phyloP scores from a whole-genome alignment of 1,140 invertebrate genomes.

The Diachasma alloeum region DNA sequence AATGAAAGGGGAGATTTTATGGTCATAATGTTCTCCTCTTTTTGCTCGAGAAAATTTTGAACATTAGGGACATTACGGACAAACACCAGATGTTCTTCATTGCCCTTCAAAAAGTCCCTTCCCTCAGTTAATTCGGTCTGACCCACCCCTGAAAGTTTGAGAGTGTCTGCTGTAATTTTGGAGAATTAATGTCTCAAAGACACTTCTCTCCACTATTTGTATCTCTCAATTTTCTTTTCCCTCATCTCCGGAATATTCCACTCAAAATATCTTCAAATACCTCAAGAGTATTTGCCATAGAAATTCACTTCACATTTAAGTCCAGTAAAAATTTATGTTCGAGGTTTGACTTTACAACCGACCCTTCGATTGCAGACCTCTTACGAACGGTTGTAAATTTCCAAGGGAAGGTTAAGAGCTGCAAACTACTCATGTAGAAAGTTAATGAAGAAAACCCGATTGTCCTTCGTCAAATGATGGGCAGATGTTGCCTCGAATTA shows the following conservation, averaged over 20 bases:
- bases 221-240: background rate
- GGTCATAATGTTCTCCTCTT: too few species aligned
- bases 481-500: too few species aligned
- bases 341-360: background rate
- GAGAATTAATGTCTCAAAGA: background rate
- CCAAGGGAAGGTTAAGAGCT: background rate
- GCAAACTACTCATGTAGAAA: too few species aligned
- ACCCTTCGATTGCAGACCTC: background rate
- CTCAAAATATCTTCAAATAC: background rate
- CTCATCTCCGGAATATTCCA: background rate
- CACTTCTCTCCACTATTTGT: background rate
- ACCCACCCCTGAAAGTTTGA: too few species aligned
- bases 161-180: background rate
- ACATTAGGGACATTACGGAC: too few species aligned
- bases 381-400: background rate
- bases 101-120: too few species aligned
- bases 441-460: too few species aligned
- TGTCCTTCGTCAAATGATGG: too few species aligned
- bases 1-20: too few species aligned
- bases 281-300: background rate
- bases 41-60: too few species aligned
- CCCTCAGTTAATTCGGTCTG: too few species aligned
- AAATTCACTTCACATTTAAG: background rate
- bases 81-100: too few species aligned
- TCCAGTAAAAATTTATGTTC: background rate